Base-by-base conservation (phyloP, 2,888 invertebrate genomes). In the Nemurella pictetii region DNA sequence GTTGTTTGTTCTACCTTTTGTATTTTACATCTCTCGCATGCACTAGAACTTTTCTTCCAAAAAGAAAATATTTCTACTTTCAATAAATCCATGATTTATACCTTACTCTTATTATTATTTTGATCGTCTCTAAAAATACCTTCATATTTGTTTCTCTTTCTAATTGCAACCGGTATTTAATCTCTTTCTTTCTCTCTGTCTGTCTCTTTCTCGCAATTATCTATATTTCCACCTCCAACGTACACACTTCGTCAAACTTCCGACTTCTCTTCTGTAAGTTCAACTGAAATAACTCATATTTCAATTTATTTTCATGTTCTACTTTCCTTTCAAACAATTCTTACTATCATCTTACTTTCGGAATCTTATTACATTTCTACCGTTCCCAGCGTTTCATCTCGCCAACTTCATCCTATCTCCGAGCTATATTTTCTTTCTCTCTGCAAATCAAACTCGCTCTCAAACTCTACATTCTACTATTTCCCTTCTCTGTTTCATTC, bases 221-320 rank as follows among this genome's bases (percentile, higher is more conserved):
- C 78, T 72, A 78, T 84, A 30, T 75, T 15, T 83, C 35, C 26
- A 26, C 35, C 29, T 78, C 83, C 81, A 27, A 28, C 72, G 12
- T 25, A 27, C 77, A 55, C 7, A 27, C 80, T 7, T 80, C 25
- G 25, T 80, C 27, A 28, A 30, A 25, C 4, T n/a, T 28, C 80
- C 29, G 26, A 1, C 15, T 36, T 74, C 77, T 29, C 75, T 75
- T 72, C 73, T 74, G 7, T 28, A 25, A 74, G 25, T 75, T 72
- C 27, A 26, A 30, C 25, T 72, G 15, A 27, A 15, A 0, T 84
- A 81, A 85, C 26, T 83, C n/a, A 85, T 29, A 83, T 73, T 78
- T 83, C 72, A 20, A 80, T 32, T 84, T 29, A 80, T 32, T 84
- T 29, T 87, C 28, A 83, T 30, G 77, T 28, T 27, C 77, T 26